Evolutionary conservation across 2,888 invertebrate genomes (phyloP).

Genomic region (Lordiphosa andalusiaca): DNA sequence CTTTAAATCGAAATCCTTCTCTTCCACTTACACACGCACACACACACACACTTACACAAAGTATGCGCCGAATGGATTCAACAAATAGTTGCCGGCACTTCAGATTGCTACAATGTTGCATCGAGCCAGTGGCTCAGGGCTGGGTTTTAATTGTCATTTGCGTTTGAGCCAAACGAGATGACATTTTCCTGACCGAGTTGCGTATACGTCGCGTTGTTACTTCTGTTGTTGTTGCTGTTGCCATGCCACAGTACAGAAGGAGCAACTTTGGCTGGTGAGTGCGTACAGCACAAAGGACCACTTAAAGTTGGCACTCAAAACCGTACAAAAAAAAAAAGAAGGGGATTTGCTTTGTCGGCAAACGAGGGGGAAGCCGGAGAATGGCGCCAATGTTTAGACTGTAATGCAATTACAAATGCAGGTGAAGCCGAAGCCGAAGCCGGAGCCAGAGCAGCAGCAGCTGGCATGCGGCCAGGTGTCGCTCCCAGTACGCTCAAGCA

Average conservation of each 20-base stretch:
- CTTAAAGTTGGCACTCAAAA: slow-evolving; percentile 54
- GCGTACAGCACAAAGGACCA: slow-evolving; percentile 60
- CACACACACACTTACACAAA: not conserved
- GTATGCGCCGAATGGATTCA: slow-evolving; percentile 27
- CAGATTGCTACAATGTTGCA: slow-evolving; percentile 42
- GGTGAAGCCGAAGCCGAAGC: slow-evolving; percentile 27
- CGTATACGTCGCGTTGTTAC: slow-evolving; percentile 29
- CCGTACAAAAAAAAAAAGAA: slow-evolving; percentile 35
- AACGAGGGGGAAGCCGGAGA: slow-evolving; percentile 1
- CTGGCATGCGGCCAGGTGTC: slow-evolving; percentile 57
- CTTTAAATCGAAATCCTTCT: no score
- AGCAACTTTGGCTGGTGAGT: slow-evolving; percentile 28
- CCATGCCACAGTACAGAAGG: slow-evolving; percentile 6
- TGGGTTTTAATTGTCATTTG: slow-evolving; percentile 37
- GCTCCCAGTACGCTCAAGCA: slow-evolving; percentile 30
- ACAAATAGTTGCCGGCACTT: slow-evolving; percentile 41
- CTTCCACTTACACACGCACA: no score
- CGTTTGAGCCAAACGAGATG: slow-evolving; percentile 12
- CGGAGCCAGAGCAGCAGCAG: slow-evolving; percentile 22
- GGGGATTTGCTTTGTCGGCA: slow-evolving; percentile 64
- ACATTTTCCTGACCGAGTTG: slow-evolving; percentile 19
- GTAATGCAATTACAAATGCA: slow-evolving; percentile 71
- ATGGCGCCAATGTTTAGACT: slow-evolving; percentile 29
- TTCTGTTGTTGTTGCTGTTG: no score
- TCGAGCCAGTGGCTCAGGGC: slow-evolving; percentile 15